A percentile compares a stretch with the other conserved stretches of the same genome.
phyloP scores from a whole-genome alignment of 2,797 vertebrate species.

The Echiichthys vipera region DNA sequence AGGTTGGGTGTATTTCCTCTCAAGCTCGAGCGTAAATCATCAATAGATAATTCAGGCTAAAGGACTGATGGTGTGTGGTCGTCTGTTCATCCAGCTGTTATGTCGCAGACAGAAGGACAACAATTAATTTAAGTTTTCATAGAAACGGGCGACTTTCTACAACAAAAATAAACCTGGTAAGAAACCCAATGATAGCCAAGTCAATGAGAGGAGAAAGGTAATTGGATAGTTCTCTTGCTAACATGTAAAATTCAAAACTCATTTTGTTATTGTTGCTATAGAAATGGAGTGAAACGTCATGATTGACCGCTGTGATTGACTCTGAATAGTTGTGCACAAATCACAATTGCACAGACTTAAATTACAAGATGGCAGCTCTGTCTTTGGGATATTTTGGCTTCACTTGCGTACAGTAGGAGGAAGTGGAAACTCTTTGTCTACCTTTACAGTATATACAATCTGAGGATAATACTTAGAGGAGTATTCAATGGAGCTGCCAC shows the following conservation, averaged over 20 bases:
- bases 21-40: conserved; percentile 10
- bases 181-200: neutral
- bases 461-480: too few relatives aligned
- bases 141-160: neutral
- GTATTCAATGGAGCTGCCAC: conserved; percentile 17
- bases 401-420: too few relatives aligned
- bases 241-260: too few relatives aligned
- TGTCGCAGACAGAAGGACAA: neutral
- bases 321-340: too few relatives aligned
- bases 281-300: too few relatives aligned
- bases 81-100: neutral
- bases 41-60: conserved; percentile 6
- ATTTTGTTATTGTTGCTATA: too few relatives aligned
- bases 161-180: neutral
- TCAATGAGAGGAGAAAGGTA: neutral
- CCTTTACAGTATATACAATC: too few relatives aligned
- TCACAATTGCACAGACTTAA: too few relatives aligned
- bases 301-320: too few relatives aligned
- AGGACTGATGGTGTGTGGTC: neutral
- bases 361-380: too few relatives aligned
- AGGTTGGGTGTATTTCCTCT: neutral
- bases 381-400: too few relatives aligned
- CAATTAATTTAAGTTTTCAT: neutral
- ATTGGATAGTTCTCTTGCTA: neutral
- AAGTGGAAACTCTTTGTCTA: too few relatives aligned